Conservation (phyloP, 2,888 invertebrate genomes). For the Rotaria sp. region DNA sequence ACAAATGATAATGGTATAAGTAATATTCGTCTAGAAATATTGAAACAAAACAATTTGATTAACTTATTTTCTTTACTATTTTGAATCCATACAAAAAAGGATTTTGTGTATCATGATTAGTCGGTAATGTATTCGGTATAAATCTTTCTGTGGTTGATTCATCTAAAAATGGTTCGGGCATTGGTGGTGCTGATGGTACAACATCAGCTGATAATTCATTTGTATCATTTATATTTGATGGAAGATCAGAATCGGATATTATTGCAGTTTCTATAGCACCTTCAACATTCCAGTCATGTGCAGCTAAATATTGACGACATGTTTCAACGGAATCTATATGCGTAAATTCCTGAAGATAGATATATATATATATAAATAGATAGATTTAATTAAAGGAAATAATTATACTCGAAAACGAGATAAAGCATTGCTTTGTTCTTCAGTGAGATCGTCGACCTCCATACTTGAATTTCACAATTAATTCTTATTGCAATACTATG, state of each 20-base stretch:
- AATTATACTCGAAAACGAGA: constrained; percentile 7
- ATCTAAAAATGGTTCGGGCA: background rate
- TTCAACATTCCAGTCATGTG: constrained; percentile 10
- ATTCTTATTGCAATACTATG: background rate
- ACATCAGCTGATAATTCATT: background rate
- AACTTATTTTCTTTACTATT: no score
- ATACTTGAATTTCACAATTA: background rate
- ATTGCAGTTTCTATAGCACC: constrained; percentile 19
- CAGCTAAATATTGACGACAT: constrained; percentile 6
- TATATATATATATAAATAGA: background rate
- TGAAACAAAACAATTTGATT: no score
- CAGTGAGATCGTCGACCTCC: constrained; percentile 1
- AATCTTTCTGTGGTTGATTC: background rate
- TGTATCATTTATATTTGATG: background rate
- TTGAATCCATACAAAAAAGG: background rate
- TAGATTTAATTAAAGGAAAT: background rate
- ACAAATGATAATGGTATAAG: background rate
- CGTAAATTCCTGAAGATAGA: background rate
- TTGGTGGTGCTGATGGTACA: background rate
- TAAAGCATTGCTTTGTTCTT: constrained; percentile 10
- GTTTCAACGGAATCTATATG: constrained; percentile 24
- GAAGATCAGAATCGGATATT: background rate
- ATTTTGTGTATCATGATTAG: background rate
- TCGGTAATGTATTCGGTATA: background rate
- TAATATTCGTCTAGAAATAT: background rate